Base-by-base conservation (phyloP, 1,140 invertebrate genomes). In the Nasonia vitripennis region DNA sequence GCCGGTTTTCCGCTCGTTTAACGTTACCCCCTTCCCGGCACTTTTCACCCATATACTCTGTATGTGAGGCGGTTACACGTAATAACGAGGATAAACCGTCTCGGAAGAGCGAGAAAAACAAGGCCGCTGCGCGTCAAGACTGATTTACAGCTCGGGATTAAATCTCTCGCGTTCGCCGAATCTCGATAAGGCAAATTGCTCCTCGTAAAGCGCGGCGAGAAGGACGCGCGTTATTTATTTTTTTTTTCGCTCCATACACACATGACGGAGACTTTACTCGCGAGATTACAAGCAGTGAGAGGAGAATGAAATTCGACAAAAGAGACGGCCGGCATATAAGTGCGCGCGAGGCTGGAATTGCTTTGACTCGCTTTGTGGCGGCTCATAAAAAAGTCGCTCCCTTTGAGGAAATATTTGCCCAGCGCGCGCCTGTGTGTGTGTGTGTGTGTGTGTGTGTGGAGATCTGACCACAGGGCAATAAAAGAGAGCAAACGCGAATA, bases 101-200 rank as follows among this genome's bases (percentile, higher is more conserved):
- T 27, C 48, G 48, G 55, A 62, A n/a, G 55, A 62, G 55, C 51
- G 73, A 83, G 73, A 34, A 77, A 77, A 82, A 77, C 48, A 83
- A 67, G 55, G 51, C 11, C 74, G 48, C 27, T 10, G 12, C 27
- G 20, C 5, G 14, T 62, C 55, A n/a, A 41, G 48, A 77, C 81
- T 83, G 81, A 83, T 77, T 83, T 83, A 83, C 81, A 77, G 55
- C 82, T 37, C 1, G 37, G 51, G 82, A 83, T 83, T 83, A 83
- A 78, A 83, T 83, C 82, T 83, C 82, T 67, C 75, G 81, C 73
- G 67, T 83, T 83, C 20, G 70, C 74, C 48, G 67, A 78, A 78
- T 83, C 71, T 41, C 55, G 82, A 83, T 83, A 83, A 83, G 48
- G 74, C 74, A 83, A 83, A 83, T 83, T 83, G 82, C 62, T 51